These are phyloP conservation scores for Cataglyphis hispanica DNA, from an alignment of 1,140 invertebrate genomes.

Conservation along the genomic window DNA sequence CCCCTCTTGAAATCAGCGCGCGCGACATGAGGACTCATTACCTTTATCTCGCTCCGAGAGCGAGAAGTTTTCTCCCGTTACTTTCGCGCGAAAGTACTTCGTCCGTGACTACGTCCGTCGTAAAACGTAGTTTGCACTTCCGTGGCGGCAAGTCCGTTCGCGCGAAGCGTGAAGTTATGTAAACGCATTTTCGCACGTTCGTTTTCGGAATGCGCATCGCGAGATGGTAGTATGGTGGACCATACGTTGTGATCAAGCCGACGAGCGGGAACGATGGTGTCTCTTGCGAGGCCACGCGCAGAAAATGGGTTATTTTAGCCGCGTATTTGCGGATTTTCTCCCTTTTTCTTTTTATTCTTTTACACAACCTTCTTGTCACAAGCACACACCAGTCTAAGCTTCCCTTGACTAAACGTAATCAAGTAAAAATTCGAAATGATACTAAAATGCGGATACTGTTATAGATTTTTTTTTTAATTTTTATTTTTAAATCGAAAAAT, in stretches of 20 bases:
- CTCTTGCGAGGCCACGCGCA: neutral
- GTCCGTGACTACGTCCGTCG: neutral
- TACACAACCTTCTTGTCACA: too few species aligned
- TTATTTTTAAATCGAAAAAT: neutral
- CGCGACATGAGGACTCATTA: constrained; percentile 26
- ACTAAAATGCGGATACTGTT: neutral
- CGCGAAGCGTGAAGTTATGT: constrained; percentile 29
- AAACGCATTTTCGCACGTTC: constrained; percentile 21
- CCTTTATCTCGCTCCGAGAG: constrained; percentile 22
- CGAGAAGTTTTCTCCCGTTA: constrained; percentile 29
- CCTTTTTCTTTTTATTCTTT: neutral
- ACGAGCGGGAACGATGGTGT: constrained; percentile 1
- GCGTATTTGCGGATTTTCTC: neutral
- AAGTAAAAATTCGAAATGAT: neutral
- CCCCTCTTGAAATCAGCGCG: constrained; percentile 13
- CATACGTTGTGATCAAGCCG: constrained; percentile 34
- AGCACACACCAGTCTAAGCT: neutral
- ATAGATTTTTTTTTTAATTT: neutral
- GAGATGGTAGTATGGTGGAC: neutral
- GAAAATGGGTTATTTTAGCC: neutral
- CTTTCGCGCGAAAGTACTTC: constrained; percentile 10
- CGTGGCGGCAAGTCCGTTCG: neutral
- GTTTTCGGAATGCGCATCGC: constrained; percentile 9
- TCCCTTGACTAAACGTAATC: neutral
- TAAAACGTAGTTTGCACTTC: constrained; percentile 27